These are phyloP conservation scores for Eledone cirrhosa DNA, from an alignment of 2,888 invertebrate genomes.

Conservation along the genomic window DNA sequence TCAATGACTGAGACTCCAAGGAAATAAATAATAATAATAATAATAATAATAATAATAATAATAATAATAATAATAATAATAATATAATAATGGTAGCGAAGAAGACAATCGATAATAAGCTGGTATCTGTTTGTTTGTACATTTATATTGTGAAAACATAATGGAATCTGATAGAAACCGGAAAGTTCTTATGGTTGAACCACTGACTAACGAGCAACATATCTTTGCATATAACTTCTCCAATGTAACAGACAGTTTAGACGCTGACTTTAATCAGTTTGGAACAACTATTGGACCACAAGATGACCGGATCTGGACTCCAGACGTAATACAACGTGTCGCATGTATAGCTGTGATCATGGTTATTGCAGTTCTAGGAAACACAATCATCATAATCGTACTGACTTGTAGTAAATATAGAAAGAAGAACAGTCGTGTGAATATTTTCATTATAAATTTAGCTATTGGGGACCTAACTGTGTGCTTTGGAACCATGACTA, in stretches of 20 bases:
- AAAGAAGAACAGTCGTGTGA: slow-evolving; percentile 65
- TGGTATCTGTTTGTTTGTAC: too few relatives aligned
- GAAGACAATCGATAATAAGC: too few relatives aligned
- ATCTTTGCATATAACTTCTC: neutral
- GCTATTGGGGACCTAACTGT: slow-evolving; percentile 68
- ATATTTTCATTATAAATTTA: slow-evolving; percentile 68
- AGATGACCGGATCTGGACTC: slow-evolving; percentile 60
- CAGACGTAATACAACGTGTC: slow-evolving; percentile 66
- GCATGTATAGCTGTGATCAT: slow-evolving; percentile 65
- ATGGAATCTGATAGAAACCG: neutral
- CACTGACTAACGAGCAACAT: neutral
- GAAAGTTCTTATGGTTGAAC: neutral
- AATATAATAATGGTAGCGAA: neutral
- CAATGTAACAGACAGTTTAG: neutral
- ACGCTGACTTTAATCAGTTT: neutral
- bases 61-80: slow-evolving; percentile 3
- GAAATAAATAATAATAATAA: slow-evolving; percentile 16
- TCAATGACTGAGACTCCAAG: too few relatives aligned
- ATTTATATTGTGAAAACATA: too few relatives aligned
- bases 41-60: slow-evolving; percentile 13
- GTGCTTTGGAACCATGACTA: slow-evolving; percentile 67
- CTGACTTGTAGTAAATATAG: slow-evolving; percentile 63
- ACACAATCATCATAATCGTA: slow-evolving; percentile 65
- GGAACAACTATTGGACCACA: neutral
- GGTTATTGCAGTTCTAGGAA: slow-evolving; percentile 64